phyloP scores from a whole-genome alignment of 2,888 invertebrate species.

The Rhagonycha lutea region DNA sequence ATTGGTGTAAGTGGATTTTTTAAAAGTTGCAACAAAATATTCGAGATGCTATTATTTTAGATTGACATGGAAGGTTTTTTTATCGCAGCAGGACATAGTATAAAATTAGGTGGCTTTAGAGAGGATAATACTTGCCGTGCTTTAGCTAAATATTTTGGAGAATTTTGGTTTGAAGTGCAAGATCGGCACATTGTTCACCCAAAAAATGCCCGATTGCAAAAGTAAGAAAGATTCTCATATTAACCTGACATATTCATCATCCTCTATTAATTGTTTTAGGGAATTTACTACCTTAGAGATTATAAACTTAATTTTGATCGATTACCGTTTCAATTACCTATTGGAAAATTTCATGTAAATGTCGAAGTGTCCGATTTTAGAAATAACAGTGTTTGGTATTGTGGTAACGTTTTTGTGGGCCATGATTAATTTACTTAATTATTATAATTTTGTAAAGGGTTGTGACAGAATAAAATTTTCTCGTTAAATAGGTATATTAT shows the following conservation, averaged over 20 bases:
- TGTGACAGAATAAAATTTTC: no score
- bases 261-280: conserved; percentile 10
- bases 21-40: background rate
- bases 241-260: background rate
- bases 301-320: conserved; percentile 15
- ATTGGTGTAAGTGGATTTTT: background rate
- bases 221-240: background rate
- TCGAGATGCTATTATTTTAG: background rate
- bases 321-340: background rate
- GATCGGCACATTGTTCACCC: background rate
- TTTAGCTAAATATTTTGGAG: conserved; percentile 9
- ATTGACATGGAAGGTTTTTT: background rate
- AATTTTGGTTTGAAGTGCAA: conserved; percentile 10
- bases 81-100: background rate
- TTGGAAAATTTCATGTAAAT: background rate
- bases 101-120: background rate
- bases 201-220: conserved; percentile 15
- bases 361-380: background rate
- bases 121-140: background rate
- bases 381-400: background rate
- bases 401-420: background rate
- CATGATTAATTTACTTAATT: background rate
- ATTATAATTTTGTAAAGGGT: no score
- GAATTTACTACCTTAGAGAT: conserved; percentile 21
- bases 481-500: no score